Percentiles rank a stretch among this genome's conserved stretches.
Conservation (phyloP, 2,113 vertebrate species). For the Leptobrachium ailaonicum region DNA sequence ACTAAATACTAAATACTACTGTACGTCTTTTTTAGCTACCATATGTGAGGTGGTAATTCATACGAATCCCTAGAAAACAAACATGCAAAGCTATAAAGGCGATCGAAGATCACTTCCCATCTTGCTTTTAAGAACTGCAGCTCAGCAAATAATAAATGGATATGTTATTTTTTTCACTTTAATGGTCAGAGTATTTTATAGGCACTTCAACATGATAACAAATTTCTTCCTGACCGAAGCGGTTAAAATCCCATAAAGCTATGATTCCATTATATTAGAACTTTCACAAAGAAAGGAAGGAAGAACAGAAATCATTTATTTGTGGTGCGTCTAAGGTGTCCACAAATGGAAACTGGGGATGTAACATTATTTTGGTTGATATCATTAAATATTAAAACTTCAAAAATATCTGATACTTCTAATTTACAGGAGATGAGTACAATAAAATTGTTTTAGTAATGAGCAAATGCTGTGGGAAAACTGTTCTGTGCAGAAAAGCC, state of each 20-base stretch:
- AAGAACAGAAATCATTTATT: constrained; percentile 19
- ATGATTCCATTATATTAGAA: constrained; percentile 27
- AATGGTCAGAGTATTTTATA: constrained; percentile 1
- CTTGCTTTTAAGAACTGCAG: constrained; percentile 7
- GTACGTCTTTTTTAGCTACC: too few relatives aligned
- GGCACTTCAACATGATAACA: constrained; percentile 1
- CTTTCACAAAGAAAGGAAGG: background rate
- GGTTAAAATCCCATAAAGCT: constrained; percentile 22
- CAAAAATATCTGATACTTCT: constrained; percentile 36
- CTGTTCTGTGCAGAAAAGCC: constrained; percentile 42
- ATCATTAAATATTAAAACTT: constrained; percentile 45
- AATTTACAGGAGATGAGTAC: constrained; percentile 31
- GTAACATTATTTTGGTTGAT: constrained; percentile 35
- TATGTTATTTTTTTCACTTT: constrained; percentile 9
- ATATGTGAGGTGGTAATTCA: too few relatives aligned
- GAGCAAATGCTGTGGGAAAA: constrained; percentile 47
- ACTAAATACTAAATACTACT: too few relatives aligned
- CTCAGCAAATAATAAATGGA: constrained; percentile 18
- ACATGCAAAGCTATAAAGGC: constrained; percentile 19
- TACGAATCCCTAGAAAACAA: constrained; percentile 3
- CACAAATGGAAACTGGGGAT: constrained; percentile 18
- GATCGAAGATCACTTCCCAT: constrained; percentile 5
- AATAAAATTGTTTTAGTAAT: constrained; percentile 45
- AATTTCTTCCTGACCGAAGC: background rate
- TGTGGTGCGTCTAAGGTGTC: constrained; percentile 14